These are phyloP conservation scores for Thamnaconus septentrionalis DNA, from an alignment of 2,113 vertebrate species.

Conservation along the genomic window DNA sequence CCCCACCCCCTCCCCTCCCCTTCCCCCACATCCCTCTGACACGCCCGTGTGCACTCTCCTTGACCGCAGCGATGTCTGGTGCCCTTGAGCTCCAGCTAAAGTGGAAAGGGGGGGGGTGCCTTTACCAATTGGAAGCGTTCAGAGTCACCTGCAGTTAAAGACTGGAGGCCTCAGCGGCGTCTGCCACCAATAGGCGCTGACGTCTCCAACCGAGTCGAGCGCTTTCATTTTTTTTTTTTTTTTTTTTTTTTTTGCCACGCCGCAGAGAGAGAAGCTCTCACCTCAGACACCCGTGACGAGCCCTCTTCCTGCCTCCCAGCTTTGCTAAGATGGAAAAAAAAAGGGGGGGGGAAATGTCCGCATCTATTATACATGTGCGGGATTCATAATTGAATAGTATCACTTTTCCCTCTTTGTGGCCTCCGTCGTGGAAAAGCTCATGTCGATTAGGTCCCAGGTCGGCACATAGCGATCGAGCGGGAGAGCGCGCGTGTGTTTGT, in stretches of 20 bases:
- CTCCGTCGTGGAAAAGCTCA: constrained; percentile 81
- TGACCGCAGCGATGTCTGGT: constrained; percentile 53
- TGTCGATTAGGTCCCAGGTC: constrained; percentile 81
- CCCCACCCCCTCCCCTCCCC: background rate
- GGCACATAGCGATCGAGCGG: constrained; percentile 55
- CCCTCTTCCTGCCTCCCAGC: constrained; percentile 40
- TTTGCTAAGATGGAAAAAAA: constrained; percentile 64
- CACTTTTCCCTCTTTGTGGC: constrained; percentile 86
- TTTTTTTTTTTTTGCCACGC: too few species aligned
- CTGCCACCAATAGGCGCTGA: constrained; percentile 67
- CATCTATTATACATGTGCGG: constrained; percentile 87
- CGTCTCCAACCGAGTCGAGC: constrained; percentile 62
- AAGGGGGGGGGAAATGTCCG: constrained; percentile 36
- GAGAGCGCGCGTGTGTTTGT: constrained; percentile 9
- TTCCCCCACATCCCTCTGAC: constrained; percentile 39
- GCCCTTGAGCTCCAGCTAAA: constrained; percentile 64
- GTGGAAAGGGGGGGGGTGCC: constrained; percentile 1
- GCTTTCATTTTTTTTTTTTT: constrained; percentile 20
- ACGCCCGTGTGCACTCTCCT: constrained; percentile 38
- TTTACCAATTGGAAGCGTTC: constrained; percentile 44
- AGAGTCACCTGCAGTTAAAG: constrained; percentile 63
- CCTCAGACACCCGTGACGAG: too few species aligned
- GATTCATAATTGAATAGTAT: constrained; percentile 90
- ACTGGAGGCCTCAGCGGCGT: constrained; percentile 61
- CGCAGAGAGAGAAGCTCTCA: too few species aligned